These are phyloP conservation scores for Dipus sagitta DNA, from an alignment of 2,797 vertebrate genomes.

Conservation along the genomic window DNA sequence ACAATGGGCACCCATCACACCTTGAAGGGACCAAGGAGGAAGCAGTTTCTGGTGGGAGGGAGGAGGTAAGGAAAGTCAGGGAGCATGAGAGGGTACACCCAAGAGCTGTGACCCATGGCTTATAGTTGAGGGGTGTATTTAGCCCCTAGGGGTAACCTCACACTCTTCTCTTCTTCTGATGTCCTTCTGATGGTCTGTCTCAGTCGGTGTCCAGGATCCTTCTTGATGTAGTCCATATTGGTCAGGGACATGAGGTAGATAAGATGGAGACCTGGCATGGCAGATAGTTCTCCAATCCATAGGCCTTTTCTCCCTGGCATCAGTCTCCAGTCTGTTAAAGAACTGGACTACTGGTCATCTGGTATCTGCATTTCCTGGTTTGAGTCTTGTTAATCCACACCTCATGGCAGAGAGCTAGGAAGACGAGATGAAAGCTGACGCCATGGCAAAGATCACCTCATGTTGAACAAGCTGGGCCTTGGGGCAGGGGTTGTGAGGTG, in stretches of 20 bases:
- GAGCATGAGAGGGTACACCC: rapidly evolving
- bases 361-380: neutral
- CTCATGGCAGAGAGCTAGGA: neutral
- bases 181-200: neutral
- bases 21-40: neutral
- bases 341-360: neutral
- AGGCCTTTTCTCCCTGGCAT: neutral
- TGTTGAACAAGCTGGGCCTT: neutral
- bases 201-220: neutral
- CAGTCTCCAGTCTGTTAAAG: neutral
- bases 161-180: too few species aligned
- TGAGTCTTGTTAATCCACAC: neutral
- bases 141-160: neutral
- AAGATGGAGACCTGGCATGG: neutral
- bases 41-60: neutral
- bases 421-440: neutral
- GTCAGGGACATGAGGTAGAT: neutral
- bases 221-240: neutral
- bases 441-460: neutral
- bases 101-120: neutral
- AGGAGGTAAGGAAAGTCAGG: neutral
- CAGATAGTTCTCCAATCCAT: neutral
- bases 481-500: neutral
- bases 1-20: neutral
- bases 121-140: neutral